Base-by-base conservation (phyloP, 2,888 invertebrate species). In the Drosophila melanosoma region DNA sequence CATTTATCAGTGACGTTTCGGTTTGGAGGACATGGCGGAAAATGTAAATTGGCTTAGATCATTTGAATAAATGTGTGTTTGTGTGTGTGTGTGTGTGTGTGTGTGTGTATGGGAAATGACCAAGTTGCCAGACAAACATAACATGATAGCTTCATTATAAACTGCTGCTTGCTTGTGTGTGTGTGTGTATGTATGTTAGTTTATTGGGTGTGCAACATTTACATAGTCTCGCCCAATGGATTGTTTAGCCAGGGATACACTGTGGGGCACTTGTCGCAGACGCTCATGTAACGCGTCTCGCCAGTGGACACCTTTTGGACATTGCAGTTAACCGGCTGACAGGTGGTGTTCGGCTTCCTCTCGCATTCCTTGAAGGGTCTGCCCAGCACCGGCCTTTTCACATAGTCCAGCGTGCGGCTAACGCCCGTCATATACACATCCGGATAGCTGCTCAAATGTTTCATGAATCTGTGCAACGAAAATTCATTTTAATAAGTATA, bases 351-450 rank as follows among this genome's bases (percentile, higher is more conserved):
- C 11, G 90, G 91, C 20, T 81, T 83, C 15, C 64, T 69, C 26
- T 90, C 89, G 48, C 93, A 93, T 10, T 72, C 81, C 54, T 84
- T 77, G 63, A 92, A 93, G 12, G 92, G 92, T 51, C 87, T 79
- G 1, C 91, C 92, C 58, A 91, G 79, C 29, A 91, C 91, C 1
- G 92, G 92, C 48, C 87, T 87, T 15, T 78, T 83, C 54, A 91
- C 86, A 40, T 91, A 93, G 59, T 93, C 89, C 69, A 92, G 68
- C 57, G 90, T 90, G n/a, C 88, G 90, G 3, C 91, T 87, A 12
- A 84, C 73, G 11, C 91, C 87, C 51, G 95, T 95, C 90, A 96
- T 92, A 80, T 94, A 96, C 0, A 94, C 95, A 83, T 96, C 95
- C 5, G 93, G 88, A 20, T 95, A 87, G 1, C 86, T 91, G 74